phyloP scores from a whole-genome alignment of 2,888 invertebrate genomes.

The Dinocampus coccinellae region DNA sequence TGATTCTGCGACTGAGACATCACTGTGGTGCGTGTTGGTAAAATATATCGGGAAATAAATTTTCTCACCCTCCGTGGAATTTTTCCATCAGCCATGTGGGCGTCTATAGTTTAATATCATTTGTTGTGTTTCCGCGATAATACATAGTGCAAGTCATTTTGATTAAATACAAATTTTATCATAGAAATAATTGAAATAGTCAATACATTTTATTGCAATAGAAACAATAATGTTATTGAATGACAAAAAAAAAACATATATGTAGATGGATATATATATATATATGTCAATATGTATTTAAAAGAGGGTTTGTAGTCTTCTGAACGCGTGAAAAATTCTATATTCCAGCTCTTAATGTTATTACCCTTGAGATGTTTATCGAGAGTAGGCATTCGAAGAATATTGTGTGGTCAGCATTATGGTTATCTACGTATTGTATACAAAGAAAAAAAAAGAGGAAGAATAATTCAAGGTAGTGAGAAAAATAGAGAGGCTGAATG shows the following conservation, averaged over 20 bases:
- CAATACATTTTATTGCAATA: background rate
- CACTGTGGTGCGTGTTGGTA: slow-evolving; percentile 1
- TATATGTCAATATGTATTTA: background rate
- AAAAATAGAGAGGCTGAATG: background rate
- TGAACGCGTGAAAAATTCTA: slow-evolving; percentile 42
- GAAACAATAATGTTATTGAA: background rate
- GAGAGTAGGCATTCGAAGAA: slow-evolving; percentile 53
- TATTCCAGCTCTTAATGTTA: slow-evolving; percentile 63
- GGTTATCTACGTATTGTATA: slow-evolving; percentile 32
- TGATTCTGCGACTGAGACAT: background rate
- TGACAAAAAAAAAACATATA: background rate
- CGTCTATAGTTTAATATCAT: slow-evolving; percentile 27
- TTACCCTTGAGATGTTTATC: slow-evolving; percentile 62
- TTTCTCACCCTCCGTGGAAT: slow-evolving; percentile 38
- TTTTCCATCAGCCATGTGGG: slow-evolving; percentile 44
- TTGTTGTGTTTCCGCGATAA: slow-evolving; percentile 41
- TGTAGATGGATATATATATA: background rate
- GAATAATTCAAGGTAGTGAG: background rate
- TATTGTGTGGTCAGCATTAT: slow-evolving; percentile 45
- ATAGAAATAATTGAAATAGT: background rate
- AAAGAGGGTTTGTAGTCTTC: background rate
- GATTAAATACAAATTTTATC: slow-evolving; percentile 21
- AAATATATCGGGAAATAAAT: background rate
- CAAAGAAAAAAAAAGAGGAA: background rate
- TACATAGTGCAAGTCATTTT: slow-evolving; percentile 35